phyloP scores from a whole-genome alignment of 2,797 vertebrate genomes.

The Propithecus deckenii region DNA sequence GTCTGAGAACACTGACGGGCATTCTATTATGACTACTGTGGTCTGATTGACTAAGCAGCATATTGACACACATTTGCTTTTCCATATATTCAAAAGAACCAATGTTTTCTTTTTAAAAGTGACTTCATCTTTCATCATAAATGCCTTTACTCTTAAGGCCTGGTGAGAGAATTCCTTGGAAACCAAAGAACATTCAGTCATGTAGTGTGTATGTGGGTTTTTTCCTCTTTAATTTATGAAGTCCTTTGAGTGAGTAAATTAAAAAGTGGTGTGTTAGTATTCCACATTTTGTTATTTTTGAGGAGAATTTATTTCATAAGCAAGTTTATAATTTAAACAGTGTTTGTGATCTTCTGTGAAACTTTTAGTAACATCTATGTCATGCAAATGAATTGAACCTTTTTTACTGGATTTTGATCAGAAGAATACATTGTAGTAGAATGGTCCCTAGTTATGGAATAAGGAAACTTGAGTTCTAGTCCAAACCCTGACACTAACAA shows the following conservation, averaged over 20 bases:
- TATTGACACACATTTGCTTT: constrained; percentile 64
- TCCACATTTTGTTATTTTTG: constrained; percentile 57
- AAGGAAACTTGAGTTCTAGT: neutral
- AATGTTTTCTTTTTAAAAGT: constrained; percentile 69
- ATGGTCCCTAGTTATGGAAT: neutral
- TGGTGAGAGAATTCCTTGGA: constrained; percentile 75
- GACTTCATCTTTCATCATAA: constrained; percentile 71
- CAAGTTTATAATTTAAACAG: constrained; percentile 61
- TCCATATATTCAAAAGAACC: constrained; percentile 60
- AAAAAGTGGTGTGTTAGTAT: constrained; percentile 63
- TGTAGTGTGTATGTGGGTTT: constrained; percentile 41
- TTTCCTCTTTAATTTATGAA: constrained; percentile 72
- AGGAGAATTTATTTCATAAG: constrained; percentile 60
- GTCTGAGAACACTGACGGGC: neutral
- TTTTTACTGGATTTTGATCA: constrained; percentile 43
- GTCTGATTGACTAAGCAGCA: constrained; percentile 46
- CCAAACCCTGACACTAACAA: constrained; percentile 6
- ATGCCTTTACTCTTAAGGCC: constrained; percentile 22
- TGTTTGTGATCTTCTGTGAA: constrained; percentile 47
- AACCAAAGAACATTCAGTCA: constrained; percentile 69
- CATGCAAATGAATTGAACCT: neutral
- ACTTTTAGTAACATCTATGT: constrained; percentile 10
- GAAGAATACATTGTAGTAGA: neutral
- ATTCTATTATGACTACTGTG: constrained; percentile 40
- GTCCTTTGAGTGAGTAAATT: constrained; percentile 64